phyloP scores from a whole-genome alignment of 2,888 invertebrate genomes.

The Chalcosyrphus nemorum region DNA sequence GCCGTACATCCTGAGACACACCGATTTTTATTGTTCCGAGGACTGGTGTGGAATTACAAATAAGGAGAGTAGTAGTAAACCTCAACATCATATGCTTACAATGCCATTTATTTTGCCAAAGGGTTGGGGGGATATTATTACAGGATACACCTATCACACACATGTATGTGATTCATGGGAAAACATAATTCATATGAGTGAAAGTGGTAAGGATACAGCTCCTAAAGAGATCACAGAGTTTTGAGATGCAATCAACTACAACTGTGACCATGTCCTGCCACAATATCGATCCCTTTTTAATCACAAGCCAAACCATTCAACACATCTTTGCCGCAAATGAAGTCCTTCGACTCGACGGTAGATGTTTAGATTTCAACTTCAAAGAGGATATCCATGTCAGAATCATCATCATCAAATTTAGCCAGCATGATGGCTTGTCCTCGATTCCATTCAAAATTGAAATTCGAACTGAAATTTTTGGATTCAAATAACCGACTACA shows the following conservation, averaged over 20 bases:
- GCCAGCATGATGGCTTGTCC: conserved; percentile 20
- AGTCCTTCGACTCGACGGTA: conserved; percentile 23
- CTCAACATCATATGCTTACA: conserved; percentile 60
- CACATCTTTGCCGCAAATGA: conserved; percentile 49
- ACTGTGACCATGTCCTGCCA: conserved; percentile 58
- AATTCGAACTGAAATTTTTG: conserved; percentile 53
- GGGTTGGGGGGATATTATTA: conserved; percentile 19
- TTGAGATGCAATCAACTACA: background rate
- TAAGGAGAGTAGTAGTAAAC: conserved; percentile 39
- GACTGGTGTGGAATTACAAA: conserved; percentile 62
- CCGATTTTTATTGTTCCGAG: conserved; percentile 67
- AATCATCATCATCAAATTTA: conserved; percentile 50
- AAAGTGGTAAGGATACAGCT: background rate
- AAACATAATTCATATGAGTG: conserved; percentile 42
- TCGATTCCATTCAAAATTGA: conserved; percentile 55
- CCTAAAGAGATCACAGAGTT: background rate
- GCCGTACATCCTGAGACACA: conserved; percentile 62
- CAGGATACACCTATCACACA: conserved; percentile 38
- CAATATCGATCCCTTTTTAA: conserved; percentile 65
- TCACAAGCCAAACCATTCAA: conserved; percentile 58
- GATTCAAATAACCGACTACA: conserved; percentile 53
- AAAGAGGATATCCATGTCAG: conserved; percentile 23
- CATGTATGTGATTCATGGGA: conserved; percentile 34
- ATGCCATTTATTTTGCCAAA: conserved; percentile 8
- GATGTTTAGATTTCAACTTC: conserved; percentile 23